Conservation (phyloP, 1,140 invertebrate species). For the Tachypleus tridentatus region DNA sequence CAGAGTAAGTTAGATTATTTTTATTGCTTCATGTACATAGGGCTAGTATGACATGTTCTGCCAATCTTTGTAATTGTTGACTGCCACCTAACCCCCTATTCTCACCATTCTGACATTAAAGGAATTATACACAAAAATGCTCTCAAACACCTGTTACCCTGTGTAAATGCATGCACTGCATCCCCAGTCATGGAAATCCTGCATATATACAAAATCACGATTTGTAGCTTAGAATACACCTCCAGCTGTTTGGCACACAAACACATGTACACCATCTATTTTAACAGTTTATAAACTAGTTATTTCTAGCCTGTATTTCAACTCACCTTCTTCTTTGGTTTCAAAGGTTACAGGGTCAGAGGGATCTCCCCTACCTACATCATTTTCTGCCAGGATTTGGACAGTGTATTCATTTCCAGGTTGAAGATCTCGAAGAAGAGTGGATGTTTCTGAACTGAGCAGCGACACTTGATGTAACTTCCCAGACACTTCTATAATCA, state of each 20-base stretch:
- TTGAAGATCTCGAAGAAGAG: constrained; percentile 9
- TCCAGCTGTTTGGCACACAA: neutral
- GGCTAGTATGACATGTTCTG: no score
- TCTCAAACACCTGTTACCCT: neutral
- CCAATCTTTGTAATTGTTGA: no score
- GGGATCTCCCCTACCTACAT: constrained; percentile 18
- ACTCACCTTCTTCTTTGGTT: constrained; percentile 17
- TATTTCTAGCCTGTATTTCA: neutral
- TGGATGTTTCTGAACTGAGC: constrained; percentile 13
- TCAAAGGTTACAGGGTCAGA: constrained; percentile 14
- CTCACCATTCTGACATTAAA: no score
- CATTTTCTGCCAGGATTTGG: constrained; percentile 17
- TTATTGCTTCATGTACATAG: no score
- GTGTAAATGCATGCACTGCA: neutral
- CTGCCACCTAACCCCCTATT: no score
- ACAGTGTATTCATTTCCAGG: constrained; percentile 17
- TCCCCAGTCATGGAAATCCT: no score
- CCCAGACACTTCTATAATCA: constrained; percentile 11
- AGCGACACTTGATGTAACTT: constrained; percentile 15
- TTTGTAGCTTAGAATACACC: neutral
- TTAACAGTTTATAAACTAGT: neutral
- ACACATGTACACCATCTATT: neutral
- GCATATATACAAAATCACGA: neutral
- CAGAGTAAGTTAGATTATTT: no score
- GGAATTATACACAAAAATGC: no score